A percentile compares a stretch with the other conserved stretches of the same genome.
These are phyloP conservation scores for Sylvia atricapilla DNA, from an alignment of 2,113 vertebrate species.

Conservation along the genomic window DNA sequence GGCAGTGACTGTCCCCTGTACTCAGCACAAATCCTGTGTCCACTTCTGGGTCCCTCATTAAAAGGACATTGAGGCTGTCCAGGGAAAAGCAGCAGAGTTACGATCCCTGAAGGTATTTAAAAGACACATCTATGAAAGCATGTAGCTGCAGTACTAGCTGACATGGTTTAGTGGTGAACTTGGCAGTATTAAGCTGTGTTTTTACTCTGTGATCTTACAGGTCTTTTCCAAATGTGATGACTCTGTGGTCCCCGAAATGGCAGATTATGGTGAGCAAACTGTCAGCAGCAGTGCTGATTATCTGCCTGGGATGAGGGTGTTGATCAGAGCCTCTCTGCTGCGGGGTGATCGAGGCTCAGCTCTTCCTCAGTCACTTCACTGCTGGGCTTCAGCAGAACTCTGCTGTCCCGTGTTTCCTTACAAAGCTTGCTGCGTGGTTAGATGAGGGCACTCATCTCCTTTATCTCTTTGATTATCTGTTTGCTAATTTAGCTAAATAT, in stretches of 20 bases:
- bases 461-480: background rate
- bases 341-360: background rate
- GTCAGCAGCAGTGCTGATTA: background rate
- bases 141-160: background rate
- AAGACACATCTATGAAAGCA: background rate
- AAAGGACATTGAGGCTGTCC: background rate
- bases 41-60: background rate
- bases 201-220: background rate
- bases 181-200: background rate
- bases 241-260: background rate
- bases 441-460: background rate
- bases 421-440: background rate
- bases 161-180: background rate
- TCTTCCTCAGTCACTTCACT: background rate
- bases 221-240: background rate
- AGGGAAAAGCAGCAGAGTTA: background rate
- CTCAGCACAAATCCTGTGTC: fast-evolving
- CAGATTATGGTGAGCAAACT: background rate
- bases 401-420: fast-evolving
- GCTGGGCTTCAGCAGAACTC: background rate
- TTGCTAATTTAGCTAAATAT: background rate
- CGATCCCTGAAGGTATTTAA: background rate
- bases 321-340: background rate
- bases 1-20: no score
- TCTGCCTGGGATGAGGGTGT: fast-evolving